phyloP scores from a whole-genome alignment of 1,140 invertebrate species.

The Leptinotarsa lineolata region DNA sequence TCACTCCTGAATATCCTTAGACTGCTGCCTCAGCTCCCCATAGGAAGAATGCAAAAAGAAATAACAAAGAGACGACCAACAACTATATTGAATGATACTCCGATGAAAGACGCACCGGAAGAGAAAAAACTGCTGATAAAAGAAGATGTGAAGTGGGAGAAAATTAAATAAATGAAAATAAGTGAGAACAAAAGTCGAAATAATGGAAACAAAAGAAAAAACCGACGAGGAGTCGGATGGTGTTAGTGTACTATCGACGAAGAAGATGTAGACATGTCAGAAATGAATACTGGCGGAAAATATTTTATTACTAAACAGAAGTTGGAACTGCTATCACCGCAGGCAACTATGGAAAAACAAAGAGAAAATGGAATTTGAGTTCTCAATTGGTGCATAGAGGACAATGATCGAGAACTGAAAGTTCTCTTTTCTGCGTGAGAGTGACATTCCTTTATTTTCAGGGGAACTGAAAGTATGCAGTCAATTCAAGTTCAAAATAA shows the following conservation, averaged over 20 bases:
- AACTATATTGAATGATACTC: slow-evolving; percentile 2
- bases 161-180: slow-evolving; percentile 2
- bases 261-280: slow-evolving; percentile 4
- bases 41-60: not conserved
- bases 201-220: not conserved
- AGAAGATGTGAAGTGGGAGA: not conserved
- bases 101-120: not conserved
- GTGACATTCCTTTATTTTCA: not conserved
- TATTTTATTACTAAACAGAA: not conserved
- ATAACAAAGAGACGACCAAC: not conserved
- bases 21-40: not conserved
- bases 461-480: too few relatives aligned
- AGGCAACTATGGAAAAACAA: too few relatives aligned
- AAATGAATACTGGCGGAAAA: slow-evolving; percentile 4
- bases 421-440: not conserved
- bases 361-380: too few relatives aligned
- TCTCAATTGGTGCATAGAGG: not conserved
- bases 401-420: not conserved
- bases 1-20: not conserved
- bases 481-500: too few relatives aligned
- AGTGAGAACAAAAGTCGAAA: not conserved
- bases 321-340: too few relatives aligned
- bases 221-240: not conserved
- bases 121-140: not conserved
- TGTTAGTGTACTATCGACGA: not conserved